Base-by-base conservation (phyloP, 2,888 invertebrate genomes). In the Mythimna vitellina region DNA sequence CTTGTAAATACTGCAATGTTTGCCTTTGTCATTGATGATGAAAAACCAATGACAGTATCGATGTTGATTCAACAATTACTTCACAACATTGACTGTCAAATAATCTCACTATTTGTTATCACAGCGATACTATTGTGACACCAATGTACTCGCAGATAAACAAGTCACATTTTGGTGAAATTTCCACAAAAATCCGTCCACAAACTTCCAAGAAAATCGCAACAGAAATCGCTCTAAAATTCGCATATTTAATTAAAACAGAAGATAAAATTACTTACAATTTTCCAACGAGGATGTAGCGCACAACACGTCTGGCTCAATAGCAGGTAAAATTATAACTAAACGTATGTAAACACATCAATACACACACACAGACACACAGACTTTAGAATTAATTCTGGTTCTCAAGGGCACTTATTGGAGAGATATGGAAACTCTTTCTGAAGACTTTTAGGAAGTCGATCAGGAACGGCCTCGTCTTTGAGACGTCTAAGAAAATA, bases 301-400 rank as follows among this genome's bases (percentile, higher is more conserved):
- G 64, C 78, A 74, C 74, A 76, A 70, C 86, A 83, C 86, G 87
- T 82, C 87, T 78, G 85, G 66, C 80, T 80, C 83, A 79, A 81
- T 71, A 81, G 83, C 83, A 86, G 87, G 86, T 86, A 87, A 86
- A 83, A 80, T 85, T 87, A 76, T 82, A 81, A 87, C 86, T 87
- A 87, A 87, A 86, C 86, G 81, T 73, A 73, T 81, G 83, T 84
- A 87, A 86, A 87, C 86, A 86, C 71, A 83, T 78, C 67, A 72
- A 86, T 81, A 84, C 80, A 83, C 63, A 70, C 71, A 81, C 64
- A 73, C 74, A 80, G 62, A 80, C 76, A 66, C 46, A 82, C 63
- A 71, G 51, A 32, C 75, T 85, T 70, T 75, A 80, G 86, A 85
- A 85, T 86, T 80, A 81, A 86, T 86, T 82, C 78, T 82, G 73